Conservation (phyloP, 2,113 vertebrate species). For the Tetrao urogallus region DNA sequence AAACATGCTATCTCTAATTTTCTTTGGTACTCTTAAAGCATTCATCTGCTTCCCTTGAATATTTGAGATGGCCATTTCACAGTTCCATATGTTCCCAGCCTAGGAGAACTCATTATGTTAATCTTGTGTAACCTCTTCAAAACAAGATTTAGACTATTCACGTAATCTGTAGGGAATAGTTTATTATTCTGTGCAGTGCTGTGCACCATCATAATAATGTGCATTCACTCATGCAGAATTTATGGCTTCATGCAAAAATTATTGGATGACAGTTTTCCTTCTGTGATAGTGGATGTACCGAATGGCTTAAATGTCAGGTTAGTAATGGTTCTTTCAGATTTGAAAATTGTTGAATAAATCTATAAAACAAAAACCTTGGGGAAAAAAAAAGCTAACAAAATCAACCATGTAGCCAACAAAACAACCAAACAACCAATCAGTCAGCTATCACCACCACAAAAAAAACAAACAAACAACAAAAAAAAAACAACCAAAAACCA, state of each 20-base stretch:
- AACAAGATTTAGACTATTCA: background rate
- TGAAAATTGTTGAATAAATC: background rate
- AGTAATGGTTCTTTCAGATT: accelerated
- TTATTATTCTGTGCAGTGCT: background rate
- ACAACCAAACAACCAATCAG: no score
- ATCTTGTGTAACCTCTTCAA: background rate
- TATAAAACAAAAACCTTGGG: background rate
- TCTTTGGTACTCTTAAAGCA: accelerated
- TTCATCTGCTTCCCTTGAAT: background rate
- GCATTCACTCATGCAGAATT: background rate
- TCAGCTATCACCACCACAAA: background rate
- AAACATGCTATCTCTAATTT: background rate
- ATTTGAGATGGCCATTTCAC: background rate
- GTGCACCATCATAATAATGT: background rate
- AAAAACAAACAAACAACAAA: no score
- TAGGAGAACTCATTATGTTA: background rate
- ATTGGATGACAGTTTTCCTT: background rate
- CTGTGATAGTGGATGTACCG: background rate
- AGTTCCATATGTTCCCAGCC: background rate
- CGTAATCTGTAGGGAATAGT: background rate
- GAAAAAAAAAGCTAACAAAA: background rate
- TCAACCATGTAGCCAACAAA: no score
- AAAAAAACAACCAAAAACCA: background rate
- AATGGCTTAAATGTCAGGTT: background rate
- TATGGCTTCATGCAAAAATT: background rate